A percentile compares a stretch with the other conserved stretches of the same genome.
Conservation (phyloP, 2,113 vertebrate species). For the Rhinolophus sinicus region DNA sequence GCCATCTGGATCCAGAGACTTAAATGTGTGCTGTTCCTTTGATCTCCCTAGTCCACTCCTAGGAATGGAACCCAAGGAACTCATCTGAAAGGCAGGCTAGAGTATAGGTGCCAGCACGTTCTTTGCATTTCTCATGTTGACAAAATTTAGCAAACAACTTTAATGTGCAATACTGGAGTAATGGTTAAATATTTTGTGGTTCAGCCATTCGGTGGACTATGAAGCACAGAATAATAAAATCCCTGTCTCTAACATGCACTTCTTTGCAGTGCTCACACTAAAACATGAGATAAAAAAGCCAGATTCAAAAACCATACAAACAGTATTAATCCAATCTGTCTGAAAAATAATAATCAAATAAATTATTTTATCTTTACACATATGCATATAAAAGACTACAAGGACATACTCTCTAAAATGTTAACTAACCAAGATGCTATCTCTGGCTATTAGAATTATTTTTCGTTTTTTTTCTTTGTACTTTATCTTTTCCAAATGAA, state of each 20-base stretch:
- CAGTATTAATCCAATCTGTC: not conserved
- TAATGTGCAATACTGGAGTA: not conserved
- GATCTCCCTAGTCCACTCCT: not conserved
- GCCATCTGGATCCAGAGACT: slow-evolving; percentile 52
- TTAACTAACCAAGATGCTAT: not conserved
- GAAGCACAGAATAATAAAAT: slow-evolving; percentile 37
- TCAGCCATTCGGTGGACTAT: not conserved
- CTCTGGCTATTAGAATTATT: slow-evolving; percentile 4
- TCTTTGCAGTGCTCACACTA: not conserved
- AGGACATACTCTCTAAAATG: slow-evolving; percentile 26
- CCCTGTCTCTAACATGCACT: not conserved
- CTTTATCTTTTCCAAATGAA: slow-evolving; percentile 10
- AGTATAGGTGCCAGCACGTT: not conserved
- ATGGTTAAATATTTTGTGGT: not conserved
- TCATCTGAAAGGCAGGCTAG: not conserved
- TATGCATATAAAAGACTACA: not conserved
- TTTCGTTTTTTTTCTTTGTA: slow-evolving; percentile 48
- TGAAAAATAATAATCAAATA: not conserved
- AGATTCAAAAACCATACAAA: not conserved
- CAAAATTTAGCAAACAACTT: slow-evolving; percentile 12
- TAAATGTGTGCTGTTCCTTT: slow-evolving; percentile 7
- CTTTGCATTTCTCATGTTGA: slow-evolving; percentile 14
- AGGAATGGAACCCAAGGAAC: slow-evolving; percentile 8
- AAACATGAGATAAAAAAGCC: not conserved
- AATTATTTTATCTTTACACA: not conserved